phyloP scores from a whole-genome alignment of 35 echinoderm and acorn worm genomes.

The Ophiothrix spiculata region DNA sequence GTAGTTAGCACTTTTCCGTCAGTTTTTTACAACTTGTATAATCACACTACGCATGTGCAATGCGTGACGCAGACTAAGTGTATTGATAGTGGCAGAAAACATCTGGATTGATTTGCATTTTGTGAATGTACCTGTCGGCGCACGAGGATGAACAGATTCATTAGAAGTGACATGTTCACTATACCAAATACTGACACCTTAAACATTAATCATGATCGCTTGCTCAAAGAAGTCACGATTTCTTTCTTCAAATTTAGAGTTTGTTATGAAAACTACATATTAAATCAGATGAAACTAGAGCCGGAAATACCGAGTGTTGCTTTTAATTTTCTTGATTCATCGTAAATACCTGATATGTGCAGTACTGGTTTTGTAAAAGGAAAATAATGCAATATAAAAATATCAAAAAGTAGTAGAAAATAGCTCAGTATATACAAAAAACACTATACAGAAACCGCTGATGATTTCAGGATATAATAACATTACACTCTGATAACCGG shows the following conservation, averaged over 20 bases:
- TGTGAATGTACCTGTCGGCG: not conserved
- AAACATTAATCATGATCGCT: not conserved
- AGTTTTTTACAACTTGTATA: slow-evolving; percentile 2
- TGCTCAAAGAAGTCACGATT: not conserved
- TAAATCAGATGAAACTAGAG: too few relatives aligned
- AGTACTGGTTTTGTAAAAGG: too few relatives aligned
- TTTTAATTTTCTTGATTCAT: too few relatives aligned
- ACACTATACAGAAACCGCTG: too few relatives aligned
- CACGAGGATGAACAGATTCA: not conserved
- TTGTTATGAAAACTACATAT: slow-evolving; percentile 8
- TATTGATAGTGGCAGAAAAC: slow-evolving; percentile 3
- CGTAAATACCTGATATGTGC: too few relatives aligned
- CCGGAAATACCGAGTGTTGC: too few relatives aligned
- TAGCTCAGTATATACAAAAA: too few relatives aligned
- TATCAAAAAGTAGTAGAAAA: too few relatives aligned
- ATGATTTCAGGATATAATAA: too few relatives aligned
- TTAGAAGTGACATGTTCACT: not conserved
- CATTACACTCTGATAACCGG: too few relatives aligned
- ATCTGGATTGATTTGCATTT: slow-evolving; percentile 9
- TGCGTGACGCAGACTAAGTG: not conserved
- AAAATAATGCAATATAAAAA: too few relatives aligned
- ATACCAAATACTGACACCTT: not conserved
- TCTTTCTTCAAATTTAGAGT: not conserved
- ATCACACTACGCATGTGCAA: not conserved
- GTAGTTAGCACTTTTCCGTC: not conserved